These are phyloP conservation scores for Pipistrellus kuhlii DNA, from an alignment of 2,797 vertebrate species.

Conservation along the genomic window DNA sequence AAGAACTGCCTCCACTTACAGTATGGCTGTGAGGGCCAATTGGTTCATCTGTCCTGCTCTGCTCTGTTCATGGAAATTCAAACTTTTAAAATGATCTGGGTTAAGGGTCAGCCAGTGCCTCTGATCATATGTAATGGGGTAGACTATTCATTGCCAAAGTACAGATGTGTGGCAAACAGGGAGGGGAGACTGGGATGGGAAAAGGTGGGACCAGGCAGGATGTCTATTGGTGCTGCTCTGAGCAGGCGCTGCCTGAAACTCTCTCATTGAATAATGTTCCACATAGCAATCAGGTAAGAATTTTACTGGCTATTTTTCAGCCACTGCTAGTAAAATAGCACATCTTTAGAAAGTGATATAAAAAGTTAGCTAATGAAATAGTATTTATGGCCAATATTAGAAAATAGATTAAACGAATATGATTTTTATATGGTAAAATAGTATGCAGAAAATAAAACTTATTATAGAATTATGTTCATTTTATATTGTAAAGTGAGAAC, in stretches of 20 bases:
- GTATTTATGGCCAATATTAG: background rate
- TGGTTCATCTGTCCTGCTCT: background rate
- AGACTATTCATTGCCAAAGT: background rate
- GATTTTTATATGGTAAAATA: constrained; percentile 33
- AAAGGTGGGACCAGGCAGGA: background rate
- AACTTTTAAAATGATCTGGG: background rate
- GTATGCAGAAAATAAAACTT: background rate
- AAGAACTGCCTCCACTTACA: background rate
- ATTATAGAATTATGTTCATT: constrained; percentile 1
- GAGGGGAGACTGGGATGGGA: no score
- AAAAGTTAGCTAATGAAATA: background rate
- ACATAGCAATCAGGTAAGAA: background rate
- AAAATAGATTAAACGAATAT: constrained; percentile 14
- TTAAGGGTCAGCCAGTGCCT: background rate
- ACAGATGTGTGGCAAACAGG: background rate
- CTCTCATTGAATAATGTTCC: background rate
- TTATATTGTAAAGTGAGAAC: constrained; percentile 10
- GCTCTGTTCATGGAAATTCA: background rate
- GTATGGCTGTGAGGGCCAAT: background rate
- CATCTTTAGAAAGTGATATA: constrained; percentile 15
- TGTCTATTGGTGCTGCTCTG: background rate
- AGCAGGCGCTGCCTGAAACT: background rate
- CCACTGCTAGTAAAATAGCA: background rate
- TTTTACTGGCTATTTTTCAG: constrained; percentile 9
- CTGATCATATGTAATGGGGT: background rate